phyloP scores from a whole-genome alignment of 2,888 invertebrate species.

The Petrolisthes manimaculis region DNA sequence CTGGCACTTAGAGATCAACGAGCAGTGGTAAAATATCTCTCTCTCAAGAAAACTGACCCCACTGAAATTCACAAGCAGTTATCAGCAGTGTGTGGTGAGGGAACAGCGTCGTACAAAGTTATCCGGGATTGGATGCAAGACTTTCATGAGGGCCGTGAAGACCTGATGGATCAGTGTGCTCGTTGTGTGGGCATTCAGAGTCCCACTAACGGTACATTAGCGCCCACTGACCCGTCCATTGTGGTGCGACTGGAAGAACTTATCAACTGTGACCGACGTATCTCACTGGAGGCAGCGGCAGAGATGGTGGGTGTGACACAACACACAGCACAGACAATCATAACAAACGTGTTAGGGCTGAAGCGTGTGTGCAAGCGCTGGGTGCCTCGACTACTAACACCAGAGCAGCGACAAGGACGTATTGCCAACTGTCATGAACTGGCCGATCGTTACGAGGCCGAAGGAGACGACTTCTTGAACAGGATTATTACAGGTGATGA shows the following conservation, averaged over 20 bases:
- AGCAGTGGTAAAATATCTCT: conserved; percentile 58
- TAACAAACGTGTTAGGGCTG: conserved; percentile 59
- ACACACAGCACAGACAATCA: conserved; percentile 46
- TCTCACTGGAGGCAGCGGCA: conserved; percentile 49
- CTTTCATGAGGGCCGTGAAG: conserved; percentile 54
- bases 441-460: conserved; percentile 53
- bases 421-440: conserved; percentile 57
- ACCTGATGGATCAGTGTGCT: conserved; percentile 43
- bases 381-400: conserved; percentile 63
- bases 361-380: conserved; percentile 62
- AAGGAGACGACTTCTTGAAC: conserved; percentile 55
- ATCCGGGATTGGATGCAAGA: conserved; percentile 59
- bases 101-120: conserved; percentile 58
- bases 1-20: conserved; percentile 57
- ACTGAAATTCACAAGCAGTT: conserved; percentile 60
- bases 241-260: conserved; percentile 56
- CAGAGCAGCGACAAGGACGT: conserved; percentile 57
- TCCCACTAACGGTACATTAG: conserved; percentile 39
- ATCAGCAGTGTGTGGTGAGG: conserved; percentile 53
- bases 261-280: conserved; percentile 53
- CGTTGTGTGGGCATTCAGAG: conserved; percentile 12
- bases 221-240: conserved; percentile 61
- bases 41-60: conserved; percentile 46
- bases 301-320: conserved; percentile 54
- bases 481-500: conserved; percentile 61